Evolutionary conservation across 2,888 invertebrate genomes (phyloP), one percentile per base, ranked within the genome.

Genomic region (Herminia tarsipennalis): DNA sequence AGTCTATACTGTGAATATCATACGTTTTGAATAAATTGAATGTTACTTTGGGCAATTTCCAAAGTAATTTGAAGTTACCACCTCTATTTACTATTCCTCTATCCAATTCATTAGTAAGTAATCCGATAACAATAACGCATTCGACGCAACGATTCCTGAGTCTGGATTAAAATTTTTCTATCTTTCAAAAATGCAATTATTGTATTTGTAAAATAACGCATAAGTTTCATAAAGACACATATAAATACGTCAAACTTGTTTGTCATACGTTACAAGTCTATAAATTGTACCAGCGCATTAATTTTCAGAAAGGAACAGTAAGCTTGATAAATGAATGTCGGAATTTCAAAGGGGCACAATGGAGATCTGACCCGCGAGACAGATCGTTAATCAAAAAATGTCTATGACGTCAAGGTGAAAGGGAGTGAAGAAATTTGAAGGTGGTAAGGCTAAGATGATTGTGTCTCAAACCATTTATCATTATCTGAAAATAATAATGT

Each of bases 271-370:
- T 66, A 45, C 40, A 58, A 72, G 70, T 67, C 69, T 70, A 52
- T 72, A 58, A 70, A 72, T 83, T 81, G 70, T 57, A 65, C 78
- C 75, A 53, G 49, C 47, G 70, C 77, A 78, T 85, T 88, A 86
- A 88, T 88, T 87, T 86, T 78, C 82, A 81, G 76, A 80, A 76
- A 78, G 74, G 81, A 78, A 78, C 81, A 76, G 85, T 88, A 86
- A 89, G 88, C 89, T 86, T 90, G 90, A 90, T 90, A 88, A 89
- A 89, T 88, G 87, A 84, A 80, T 78, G 83, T 76, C 81, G 81
- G 81, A 81, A 81, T 85, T 83, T 86, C 81, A 85, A 88, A 86
- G 83, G 86, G 66, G 76, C 78, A 88, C 88, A 88, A 88, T 85
- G 76, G 83, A 80, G 82, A 78, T 78, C 77, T 83, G 85, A 85